Evolutionary conservation across 2,113 vertebrate genomes (phyloP).

Genomic region (Megaceryle maxima): DNA sequence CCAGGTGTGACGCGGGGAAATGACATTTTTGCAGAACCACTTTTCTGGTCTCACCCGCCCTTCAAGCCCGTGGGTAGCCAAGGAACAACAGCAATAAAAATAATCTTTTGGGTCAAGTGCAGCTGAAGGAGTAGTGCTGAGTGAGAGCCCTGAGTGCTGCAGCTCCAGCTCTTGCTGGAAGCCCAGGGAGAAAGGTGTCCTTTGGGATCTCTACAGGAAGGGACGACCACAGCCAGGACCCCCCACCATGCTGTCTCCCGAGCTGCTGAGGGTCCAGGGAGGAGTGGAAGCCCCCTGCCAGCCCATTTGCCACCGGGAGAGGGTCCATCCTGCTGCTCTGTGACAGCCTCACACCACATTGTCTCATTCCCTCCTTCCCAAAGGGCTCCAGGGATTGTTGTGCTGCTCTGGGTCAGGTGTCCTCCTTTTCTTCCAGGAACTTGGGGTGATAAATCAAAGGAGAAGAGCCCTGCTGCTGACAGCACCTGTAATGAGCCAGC

Average conservation of each 20-base stretch:
- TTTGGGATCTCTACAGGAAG: fast-evolving
- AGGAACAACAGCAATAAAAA: neutral
- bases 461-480: neutral
- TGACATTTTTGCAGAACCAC: neutral
- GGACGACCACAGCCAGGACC: fast-evolving
- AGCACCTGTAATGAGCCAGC: neutral
- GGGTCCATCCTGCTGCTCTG: neutral
- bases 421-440: neutral
- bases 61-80: neutral
- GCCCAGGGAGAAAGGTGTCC: neutral
- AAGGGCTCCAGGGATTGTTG: fast-evolving
- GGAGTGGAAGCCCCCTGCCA: neutral
- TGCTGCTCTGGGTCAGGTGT: neutral
- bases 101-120: neutral
- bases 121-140: neutral
- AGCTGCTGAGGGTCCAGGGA: too few relatives aligned
- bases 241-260: fast-evolving
- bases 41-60: neutral
- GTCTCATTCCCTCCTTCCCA: neutral
- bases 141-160: neutral
- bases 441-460: conserved; percentile 12
- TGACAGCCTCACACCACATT: fast-evolving
- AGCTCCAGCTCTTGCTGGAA: neutral
- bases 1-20: neutral
- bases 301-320: fast-evolving